Evolutionary conservation across 2,888 invertebrate genomes (phyloP).

Genomic region (Tachina grossa): DNA sequence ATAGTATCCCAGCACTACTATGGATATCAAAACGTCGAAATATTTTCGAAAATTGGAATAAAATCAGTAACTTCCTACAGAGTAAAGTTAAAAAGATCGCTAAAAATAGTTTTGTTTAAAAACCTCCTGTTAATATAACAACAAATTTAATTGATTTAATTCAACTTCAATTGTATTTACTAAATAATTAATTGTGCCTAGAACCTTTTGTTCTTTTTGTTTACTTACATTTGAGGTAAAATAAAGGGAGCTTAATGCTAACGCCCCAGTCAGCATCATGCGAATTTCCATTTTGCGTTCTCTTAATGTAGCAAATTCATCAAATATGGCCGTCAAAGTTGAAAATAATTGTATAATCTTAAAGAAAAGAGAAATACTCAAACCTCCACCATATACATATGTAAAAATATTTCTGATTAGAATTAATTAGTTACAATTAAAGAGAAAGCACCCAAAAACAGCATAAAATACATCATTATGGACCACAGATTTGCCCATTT

Average conservation of each 20-base stretch:
- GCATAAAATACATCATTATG: conserved; percentile 89
- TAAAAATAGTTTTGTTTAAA: no score
- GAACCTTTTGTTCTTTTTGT: no score
- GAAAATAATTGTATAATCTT: conserved; percentile 78
- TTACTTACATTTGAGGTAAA: conserved; percentile 79
- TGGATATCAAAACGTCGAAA: no score
- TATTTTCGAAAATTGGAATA: no score
- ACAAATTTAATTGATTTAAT: no score
- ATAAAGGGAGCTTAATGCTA: conserved; percentile 74
- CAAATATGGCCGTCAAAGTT: conserved; percentile 77
- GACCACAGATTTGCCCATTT: conserved; percentile 89
- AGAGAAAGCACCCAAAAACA: conserved; percentile 88
- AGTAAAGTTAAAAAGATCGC: no score
- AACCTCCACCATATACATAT: not conserved
- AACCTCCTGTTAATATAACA: no score
- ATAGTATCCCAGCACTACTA: no score
- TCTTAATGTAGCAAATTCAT: conserved; percentile 78
- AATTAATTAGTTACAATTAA: conserved; percentile 85
- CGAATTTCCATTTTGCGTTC: conserved; percentile 73
- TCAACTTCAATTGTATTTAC: no score
- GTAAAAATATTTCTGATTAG: not conserved
- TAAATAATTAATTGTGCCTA: no score
- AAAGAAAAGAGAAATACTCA: not conserved
- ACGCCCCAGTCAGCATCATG: conserved; percentile 71
- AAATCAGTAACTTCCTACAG: no score